A percentile compares a stretch with the other conserved stretches of the same genome.
Conservation (phyloP, 2,888 invertebrate genomes). For the Malacosoma neustria region DNA sequence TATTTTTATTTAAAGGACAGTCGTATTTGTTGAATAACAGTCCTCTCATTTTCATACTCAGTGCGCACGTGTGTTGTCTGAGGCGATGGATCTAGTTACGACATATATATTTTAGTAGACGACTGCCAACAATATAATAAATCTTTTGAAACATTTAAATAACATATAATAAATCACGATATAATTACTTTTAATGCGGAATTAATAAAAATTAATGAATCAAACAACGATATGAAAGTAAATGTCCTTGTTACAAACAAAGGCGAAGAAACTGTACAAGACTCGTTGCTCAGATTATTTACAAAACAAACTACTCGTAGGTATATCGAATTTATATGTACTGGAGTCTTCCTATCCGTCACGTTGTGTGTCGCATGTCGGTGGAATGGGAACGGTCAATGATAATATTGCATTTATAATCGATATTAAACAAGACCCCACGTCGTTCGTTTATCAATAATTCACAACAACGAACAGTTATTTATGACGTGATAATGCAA, state of each 20-base stretch:
- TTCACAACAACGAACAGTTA: too few relatives aligned
- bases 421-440: conserved; percentile 5
- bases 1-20: too few relatives aligned
- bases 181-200: not conserved
- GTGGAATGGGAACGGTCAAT: conserved; percentile 14
- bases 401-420: not conserved
- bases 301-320: not conserved
- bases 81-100: too few relatives aligned
- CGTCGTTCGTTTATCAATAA: too few relatives aligned
- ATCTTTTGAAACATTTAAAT: too few relatives aligned
- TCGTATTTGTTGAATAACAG: too few relatives aligned
- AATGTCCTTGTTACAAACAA: not conserved
- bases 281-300: not conserved
- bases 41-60: too few relatives aligned
- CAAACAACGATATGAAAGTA: not conserved
- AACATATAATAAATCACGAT: too few relatives aligned
- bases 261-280: not conserved
- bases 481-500: too few relatives aligned
- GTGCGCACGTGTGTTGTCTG: too few relatives aligned
- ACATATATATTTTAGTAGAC: too few relatives aligned
- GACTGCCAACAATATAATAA: too few relatives aligned
- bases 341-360: conserved; percentile 22
- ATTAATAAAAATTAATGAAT: not conserved
- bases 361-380: conserved; percentile 26
- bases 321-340: not conserved